A percentile compares a stretch with the other conserved stretches of the same genome.
These are phyloP conservation scores for Physocephala rufipes DNA, from an alignment of 2,888 invertebrate genomes.

Conservation along the genomic window DNA sequence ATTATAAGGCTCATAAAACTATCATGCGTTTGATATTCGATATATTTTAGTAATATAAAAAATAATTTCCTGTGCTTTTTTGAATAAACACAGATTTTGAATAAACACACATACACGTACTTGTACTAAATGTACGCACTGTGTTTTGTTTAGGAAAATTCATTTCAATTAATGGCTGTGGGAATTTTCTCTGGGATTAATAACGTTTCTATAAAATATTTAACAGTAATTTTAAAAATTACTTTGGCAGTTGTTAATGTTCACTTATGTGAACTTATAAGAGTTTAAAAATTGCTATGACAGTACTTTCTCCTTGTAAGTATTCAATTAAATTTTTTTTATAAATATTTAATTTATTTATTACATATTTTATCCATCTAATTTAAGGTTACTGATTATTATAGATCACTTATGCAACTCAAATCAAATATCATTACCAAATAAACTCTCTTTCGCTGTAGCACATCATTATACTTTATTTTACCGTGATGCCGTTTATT, in stretches of 20 bases:
- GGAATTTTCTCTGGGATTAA: constrained; percentile 16
- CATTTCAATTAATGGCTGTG: constrained; percentile 31
- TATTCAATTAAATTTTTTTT: too few relatives aligned
- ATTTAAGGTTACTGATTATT: too few relatives aligned
- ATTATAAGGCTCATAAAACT: neutral
- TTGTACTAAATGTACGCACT: neutral
- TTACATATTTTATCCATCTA: too few relatives aligned
- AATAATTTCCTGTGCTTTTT: neutral
- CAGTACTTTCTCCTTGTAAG: neutral
- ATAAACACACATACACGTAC: neutral
- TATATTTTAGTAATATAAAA: neutral
- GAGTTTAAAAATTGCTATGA: too few relatives aligned
- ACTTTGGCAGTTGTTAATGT: too few relatives aligned
- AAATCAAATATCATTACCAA: too few relatives aligned
- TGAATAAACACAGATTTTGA: neutral
- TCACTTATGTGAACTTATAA: too few relatives aligned
- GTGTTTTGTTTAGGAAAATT: neutral
- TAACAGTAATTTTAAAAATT: constrained; percentile 6
- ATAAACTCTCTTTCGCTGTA: too few relatives aligned
- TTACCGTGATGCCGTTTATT: too few relatives aligned
- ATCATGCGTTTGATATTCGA: neutral
- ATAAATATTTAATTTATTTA: too few relatives aligned
- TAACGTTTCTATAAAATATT: constrained; percentile 16
- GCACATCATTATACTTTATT: too few relatives aligned
- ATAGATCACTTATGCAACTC: too few relatives aligned